phyloP scores from a whole-genome alignment of 2,888 invertebrate genomes.

The Cloeon dipterum region DNA sequence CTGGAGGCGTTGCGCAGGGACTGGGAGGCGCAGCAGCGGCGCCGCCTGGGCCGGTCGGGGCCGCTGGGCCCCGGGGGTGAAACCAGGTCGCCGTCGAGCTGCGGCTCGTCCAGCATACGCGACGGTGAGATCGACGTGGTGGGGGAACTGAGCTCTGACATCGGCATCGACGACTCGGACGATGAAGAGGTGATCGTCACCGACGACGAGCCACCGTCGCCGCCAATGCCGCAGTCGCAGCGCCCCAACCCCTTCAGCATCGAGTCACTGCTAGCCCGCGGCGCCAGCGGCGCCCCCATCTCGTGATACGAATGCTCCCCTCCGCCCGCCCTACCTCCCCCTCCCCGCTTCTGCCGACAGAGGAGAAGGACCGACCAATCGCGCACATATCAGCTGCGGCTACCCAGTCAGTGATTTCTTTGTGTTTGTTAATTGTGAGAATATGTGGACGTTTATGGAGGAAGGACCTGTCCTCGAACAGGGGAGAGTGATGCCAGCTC shows the following conservation, averaged over 20 bases:
- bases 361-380: too few relatives aligned
- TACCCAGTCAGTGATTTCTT: too few relatives aligned
- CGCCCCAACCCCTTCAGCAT: slow-evolving; percentile 69
- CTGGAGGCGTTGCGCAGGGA: slow-evolving; percentile 63
- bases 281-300: too few relatives aligned
- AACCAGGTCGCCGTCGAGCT: background rate
- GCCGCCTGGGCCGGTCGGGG: too few relatives aligned
- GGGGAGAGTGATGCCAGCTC: too few relatives aligned
- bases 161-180: slow-evolving; percentile 45
- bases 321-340: too few relatives aligned
- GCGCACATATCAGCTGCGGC: too few relatives aligned
- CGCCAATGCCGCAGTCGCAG: background rate
- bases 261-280: slow-evolving; percentile 63
- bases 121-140: slow-evolving; percentile 53
- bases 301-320: too few relatives aligned
- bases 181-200: slow-evolving; percentile 2
- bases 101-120: slow-evolving; percentile 15
- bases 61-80: background rate
- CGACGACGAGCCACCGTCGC: background rate
- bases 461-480: too few relatives aligned
- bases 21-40: slow-evolving; percentile 46
- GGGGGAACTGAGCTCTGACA: slow-evolving; percentile 47
- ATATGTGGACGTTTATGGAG: too few relatives aligned
- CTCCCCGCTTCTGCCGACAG: too few relatives aligned
- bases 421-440: too few relatives aligned